Conservation (phyloP, 2,113 vertebrate species). For the Tyrannus savana region DNA sequence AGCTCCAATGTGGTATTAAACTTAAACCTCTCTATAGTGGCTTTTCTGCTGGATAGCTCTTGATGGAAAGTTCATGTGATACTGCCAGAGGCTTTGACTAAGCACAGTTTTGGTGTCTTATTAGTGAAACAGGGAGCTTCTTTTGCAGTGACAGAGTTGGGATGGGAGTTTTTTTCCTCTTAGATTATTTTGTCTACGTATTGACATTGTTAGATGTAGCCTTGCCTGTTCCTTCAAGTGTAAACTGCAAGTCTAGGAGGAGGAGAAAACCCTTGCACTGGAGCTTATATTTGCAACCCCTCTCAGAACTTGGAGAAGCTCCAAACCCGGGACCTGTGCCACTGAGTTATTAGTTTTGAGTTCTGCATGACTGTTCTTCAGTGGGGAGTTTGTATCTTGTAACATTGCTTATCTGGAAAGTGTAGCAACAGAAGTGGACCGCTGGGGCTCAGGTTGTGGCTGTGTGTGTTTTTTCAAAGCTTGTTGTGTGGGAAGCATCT, state of each 20-base stretch:
- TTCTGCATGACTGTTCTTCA: background rate
- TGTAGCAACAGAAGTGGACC: background rate
- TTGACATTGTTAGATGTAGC: background rate
- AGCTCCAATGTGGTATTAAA: background rate
- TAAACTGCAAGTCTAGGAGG: background rate
- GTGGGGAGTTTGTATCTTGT: background rate
- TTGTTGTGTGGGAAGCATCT: background rate
- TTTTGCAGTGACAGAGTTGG: background rate
- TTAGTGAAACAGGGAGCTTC: background rate
- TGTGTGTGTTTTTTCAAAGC: background rate
- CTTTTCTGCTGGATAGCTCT: background rate
- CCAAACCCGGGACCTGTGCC: background rate
- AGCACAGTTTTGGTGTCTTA: background rate
- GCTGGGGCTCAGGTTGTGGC: background rate
- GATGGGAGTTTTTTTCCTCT: background rate
- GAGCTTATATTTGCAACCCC: background rate
- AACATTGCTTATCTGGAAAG: rapidly evolving
- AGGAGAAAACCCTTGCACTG: background rate
- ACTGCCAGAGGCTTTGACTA: background rate
- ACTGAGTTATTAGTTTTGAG: background rate
- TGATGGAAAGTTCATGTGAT: background rate
- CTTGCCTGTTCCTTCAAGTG: background rate
- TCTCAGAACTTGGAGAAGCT: background rate
- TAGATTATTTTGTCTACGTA: background rate
- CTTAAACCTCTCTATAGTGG: background rate